These are phyloP conservation scores for Percopsis omiscomaycus DNA, from an alignment of 2,797 vertebrate genomes.

Conservation along the genomic window DNA sequence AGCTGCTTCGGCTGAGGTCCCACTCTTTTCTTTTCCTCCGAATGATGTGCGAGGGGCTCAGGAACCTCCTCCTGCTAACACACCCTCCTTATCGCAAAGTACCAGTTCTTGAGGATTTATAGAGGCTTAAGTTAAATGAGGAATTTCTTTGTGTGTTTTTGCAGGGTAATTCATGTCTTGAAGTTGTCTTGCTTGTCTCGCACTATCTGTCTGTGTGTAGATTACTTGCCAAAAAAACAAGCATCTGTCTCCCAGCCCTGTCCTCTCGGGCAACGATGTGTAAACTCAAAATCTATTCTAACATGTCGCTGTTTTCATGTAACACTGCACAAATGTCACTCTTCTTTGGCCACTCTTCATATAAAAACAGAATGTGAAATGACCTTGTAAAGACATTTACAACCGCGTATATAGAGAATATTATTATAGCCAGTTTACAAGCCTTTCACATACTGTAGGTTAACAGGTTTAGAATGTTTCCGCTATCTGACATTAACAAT, in stretches of 20 bases:
- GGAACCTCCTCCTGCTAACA: neutral
- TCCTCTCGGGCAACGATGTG: slow-evolving; percentile 12
- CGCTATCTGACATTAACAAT: neutral
- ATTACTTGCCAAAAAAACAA: neutral
- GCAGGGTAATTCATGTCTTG: slow-evolving; percentile 6
- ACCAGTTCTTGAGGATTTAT: slow-evolving; percentile 44
- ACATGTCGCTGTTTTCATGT: neutral
- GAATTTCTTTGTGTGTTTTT: slow-evolving; percentile 29
- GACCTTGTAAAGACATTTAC: neutral
- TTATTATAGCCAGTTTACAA: neutral
- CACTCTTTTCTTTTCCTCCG: slow-evolving; percentile 51
- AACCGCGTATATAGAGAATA: no score
- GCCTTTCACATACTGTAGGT: neutral
- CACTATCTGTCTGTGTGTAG: neutral
- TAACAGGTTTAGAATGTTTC: slow-evolving; percentile 13
- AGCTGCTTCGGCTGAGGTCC: slow-evolving; percentile 50
- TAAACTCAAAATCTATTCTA: slow-evolving; percentile 18
- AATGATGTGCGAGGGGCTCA: slow-evolving; percentile 48
- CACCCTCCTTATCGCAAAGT: slow-evolving; percentile 34
- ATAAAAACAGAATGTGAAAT: neutral
- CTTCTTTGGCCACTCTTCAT: neutral
- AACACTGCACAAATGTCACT: neutral
- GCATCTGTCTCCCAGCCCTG: neutral
- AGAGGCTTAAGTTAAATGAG: slow-evolving; percentile 29
- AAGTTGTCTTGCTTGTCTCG: neutral